Conservation (phyloP, 37 sponge, comb jelly and placozoan species). For the Hexactinellida sp. region DNA sequence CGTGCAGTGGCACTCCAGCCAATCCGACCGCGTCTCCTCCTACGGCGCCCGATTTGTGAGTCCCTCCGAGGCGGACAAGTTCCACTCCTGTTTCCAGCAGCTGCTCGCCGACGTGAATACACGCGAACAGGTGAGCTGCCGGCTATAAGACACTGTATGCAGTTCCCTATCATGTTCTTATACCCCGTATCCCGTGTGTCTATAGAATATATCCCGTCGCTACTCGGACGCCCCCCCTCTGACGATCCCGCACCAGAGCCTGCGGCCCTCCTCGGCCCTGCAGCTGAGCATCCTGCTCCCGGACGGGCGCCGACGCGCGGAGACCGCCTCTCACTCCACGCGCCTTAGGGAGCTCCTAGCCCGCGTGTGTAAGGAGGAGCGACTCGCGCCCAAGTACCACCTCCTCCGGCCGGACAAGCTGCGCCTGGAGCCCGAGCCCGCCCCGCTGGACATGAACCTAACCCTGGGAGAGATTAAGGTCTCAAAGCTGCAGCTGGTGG, state of each 20-base stretch:
- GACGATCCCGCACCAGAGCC: not conserved
- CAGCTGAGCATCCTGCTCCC: not conserved
- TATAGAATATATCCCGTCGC: not conserved
- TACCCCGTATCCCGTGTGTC: too few relatives aligned
- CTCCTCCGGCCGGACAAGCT: not conserved
- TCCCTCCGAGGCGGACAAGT: not conserved
- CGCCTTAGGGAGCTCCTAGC: not conserved
- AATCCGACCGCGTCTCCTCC: not conserved
- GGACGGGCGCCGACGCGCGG: not conserved
- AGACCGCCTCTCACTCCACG: not conserved
- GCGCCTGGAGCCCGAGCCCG: not conserved
- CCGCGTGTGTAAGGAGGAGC: not conserved
- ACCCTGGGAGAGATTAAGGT: not conserved
- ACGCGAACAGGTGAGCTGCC: not conserved
- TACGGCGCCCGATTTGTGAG: not conserved
- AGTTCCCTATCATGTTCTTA: too few relatives aligned
- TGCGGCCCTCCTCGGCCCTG: not conserved
- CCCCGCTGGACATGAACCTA: not conserved
- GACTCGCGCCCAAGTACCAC: not conserved
- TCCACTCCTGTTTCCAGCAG: not conserved
- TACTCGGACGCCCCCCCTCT: not conserved
- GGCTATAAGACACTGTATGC: too few relatives aligned
- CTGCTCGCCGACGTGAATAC: not conserved
- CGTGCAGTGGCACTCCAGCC: not conserved
- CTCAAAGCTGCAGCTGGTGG: conserved; percentile 2